These are phyloP conservation scores for Eleginops maclovinus DNA, from an alignment of 2,113 vertebrate genomes.

Conservation along the genomic window DNA sequence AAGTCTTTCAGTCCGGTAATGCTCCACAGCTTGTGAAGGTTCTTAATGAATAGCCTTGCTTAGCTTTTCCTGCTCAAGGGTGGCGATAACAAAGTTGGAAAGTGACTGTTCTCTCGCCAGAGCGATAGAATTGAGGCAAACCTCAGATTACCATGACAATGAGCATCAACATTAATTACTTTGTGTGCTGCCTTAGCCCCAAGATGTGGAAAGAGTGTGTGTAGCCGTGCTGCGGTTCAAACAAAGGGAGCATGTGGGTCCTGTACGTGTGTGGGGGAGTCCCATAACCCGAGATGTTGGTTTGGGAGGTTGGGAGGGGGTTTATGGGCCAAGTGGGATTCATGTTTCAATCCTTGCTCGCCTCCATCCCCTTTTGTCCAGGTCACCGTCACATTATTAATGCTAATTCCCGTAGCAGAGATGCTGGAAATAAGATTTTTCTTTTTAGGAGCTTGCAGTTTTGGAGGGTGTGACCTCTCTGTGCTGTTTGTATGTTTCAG, in stretches of 20 bases:
- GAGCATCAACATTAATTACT: slow-evolving; percentile 60
- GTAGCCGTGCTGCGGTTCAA: slow-evolving; percentile 51
- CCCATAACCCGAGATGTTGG: slow-evolving; percentile 57
- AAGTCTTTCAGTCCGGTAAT: slow-evolving; percentile 22
- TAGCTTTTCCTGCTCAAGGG: slow-evolving; percentile 22
- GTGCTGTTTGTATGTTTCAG: background rate
- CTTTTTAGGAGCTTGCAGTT: slow-evolving; percentile 22
- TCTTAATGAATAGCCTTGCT: slow-evolving; percentile 35
- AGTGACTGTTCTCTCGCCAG: slow-evolving; percentile 53
- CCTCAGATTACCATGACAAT: slow-evolving; percentile 72
- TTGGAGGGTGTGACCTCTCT: background rate
- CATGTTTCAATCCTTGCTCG: slow-evolving; percentile 66
- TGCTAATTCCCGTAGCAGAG: slow-evolving; percentile 55
- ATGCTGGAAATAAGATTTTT: slow-evolving; percentile 36
- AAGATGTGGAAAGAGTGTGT: slow-evolving; percentile 55
- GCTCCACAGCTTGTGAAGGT: slow-evolving; percentile 11
- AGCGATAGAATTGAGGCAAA: slow-evolving; percentile 26
- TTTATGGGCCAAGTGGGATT: slow-evolving; percentile 71
- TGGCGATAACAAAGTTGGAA: slow-evolving; percentile 51
- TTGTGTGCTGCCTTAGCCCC: slow-evolving; percentile 34
- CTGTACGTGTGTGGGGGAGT: slow-evolving; percentile 54
- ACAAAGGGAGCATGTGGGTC: slow-evolving; percentile 74
- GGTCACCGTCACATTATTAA: slow-evolving; percentile 56
- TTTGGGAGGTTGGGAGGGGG: slow-evolving; percentile 52
- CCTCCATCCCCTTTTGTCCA: slow-evolving; percentile 59